phyloP scores from a whole-genome alignment of 2,888 invertebrate species.

The Tipula confusa region DNA sequence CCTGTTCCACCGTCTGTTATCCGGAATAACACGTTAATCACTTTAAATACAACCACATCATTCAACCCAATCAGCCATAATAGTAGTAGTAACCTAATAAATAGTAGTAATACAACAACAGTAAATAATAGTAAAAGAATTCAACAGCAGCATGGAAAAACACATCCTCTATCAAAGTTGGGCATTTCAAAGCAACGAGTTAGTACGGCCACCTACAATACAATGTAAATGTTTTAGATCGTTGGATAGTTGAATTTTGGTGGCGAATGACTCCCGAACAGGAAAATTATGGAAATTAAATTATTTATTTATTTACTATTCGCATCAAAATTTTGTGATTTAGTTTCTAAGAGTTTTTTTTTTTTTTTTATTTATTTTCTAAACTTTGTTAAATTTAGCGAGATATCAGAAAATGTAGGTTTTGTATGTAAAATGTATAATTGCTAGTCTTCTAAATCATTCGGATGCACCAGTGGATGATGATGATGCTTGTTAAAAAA shows the following conservation, averaged over 20 bases:
- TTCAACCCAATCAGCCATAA: conserved; percentile 34
- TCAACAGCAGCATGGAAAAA: conserved; percentile 86
- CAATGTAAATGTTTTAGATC: conserved; percentile 72
- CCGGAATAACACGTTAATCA: conserved; percentile 39
- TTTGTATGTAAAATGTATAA: conserved; percentile 9
- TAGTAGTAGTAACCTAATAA: conserved; percentile 36
- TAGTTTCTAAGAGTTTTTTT: conserved; percentile 16
- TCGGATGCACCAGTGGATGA: not conserved
- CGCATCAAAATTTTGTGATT: conserved; percentile 25
- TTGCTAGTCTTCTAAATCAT: conserved; percentile 20
- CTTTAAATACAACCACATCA: not conserved
- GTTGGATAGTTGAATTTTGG: not conserved
- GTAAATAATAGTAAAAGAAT: conserved; percentile 28
- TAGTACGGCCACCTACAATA: conserved; percentile 79
- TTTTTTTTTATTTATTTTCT: conserved; percentile 25
- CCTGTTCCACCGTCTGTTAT: conserved; percentile 47
- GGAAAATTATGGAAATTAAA: conserved; percentile 12
- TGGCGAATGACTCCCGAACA: not conserved
- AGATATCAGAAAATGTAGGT: not conserved
- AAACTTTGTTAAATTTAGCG: conserved; percentile 25
- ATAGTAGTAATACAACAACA: conserved; percentile 31
- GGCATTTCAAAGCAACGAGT: conserved; percentile 69
- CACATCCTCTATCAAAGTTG: conserved; percentile 85
- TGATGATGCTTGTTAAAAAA: not conserved
- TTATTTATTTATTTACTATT: conserved; percentile 25